Conservation (phyloP, 1,140 invertebrate genomes). For the Drosophila biarmipes region DNA sequence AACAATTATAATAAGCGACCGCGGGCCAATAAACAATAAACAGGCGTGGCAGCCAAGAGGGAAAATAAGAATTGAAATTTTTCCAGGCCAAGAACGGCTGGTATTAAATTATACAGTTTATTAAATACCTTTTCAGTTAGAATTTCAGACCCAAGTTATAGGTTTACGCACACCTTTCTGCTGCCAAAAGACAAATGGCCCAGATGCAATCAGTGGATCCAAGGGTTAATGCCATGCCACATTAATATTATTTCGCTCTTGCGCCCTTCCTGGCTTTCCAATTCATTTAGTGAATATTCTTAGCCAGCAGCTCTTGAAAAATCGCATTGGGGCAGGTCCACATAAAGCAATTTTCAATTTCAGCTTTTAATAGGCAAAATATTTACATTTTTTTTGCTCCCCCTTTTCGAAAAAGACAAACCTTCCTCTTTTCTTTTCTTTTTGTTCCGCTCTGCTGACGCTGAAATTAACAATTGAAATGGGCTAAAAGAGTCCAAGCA, state of each 20-base stretch:
- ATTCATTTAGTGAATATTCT: constrained; percentile 28
- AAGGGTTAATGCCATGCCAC: constrained; percentile 11
- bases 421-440: background rate
- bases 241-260: constrained; percentile 12
- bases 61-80: constrained; percentile 1
- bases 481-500: constrained; percentile 17
- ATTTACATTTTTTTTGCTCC: constrained; percentile 30
- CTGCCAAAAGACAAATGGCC: constrained; percentile 9
- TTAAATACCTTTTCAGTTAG: background rate
- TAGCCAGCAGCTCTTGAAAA: constrained; percentile 12
- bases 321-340: constrained; percentile 22
- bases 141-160: background rate
- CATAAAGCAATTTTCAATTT: constrained; percentile 41
- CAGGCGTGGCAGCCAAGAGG: background rate
- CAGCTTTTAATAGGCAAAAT: constrained; percentile 47
- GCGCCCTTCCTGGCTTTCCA: constrained; percentile 7
- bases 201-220: constrained; percentile 11
- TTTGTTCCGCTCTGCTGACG: constrained; percentile 26
- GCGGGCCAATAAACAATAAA: constrained; percentile 11
- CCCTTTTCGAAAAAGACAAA: constrained; percentile 12
- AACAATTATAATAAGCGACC: constrained; percentile 65
- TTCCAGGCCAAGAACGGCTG: background rate
- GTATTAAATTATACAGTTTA: background rate
- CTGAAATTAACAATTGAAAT: constrained; percentile 58
- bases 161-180: background rate